phyloP scores from a whole-genome alignment of 2,113 vertebrate genomes.

The Gadus macrocephalus region DNA sequence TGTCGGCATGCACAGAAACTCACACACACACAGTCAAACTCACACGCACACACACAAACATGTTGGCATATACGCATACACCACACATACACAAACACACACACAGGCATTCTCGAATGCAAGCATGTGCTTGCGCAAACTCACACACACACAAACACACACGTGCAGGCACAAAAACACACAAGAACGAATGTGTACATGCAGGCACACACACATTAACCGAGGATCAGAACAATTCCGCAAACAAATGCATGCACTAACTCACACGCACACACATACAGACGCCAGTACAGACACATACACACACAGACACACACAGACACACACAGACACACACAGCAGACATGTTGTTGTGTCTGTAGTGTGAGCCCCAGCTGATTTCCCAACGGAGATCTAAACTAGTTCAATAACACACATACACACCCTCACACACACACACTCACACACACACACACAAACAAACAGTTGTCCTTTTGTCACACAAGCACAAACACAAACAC shows the following conservation, averaged over 20 bases:
- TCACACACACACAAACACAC: conserved; percentile 9
- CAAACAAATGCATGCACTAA: conserved; percentile 21
- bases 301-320: not conserved
- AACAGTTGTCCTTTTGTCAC: no score
- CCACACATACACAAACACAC: conserved; percentile 16
- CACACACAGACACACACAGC: not conserved
- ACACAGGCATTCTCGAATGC: conserved; percentile 11
- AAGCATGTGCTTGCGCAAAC: conserved; percentile 13
- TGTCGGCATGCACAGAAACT: not conserved
- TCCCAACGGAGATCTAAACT: conserved; percentile 71
- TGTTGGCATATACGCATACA: conserved; percentile 3
- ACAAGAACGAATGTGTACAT: conserved; percentile 8
- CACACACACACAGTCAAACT: not conserved
- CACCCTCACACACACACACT: no score
- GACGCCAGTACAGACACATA: not conserved
- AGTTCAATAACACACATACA: conserved; percentile 60
- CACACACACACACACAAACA: not conserved
- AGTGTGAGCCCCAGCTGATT: conserved; percentile 63
- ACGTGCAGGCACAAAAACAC: not conserved
- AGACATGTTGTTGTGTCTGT: conserved; percentile 39
- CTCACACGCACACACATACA: not conserved
- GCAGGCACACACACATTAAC: conserved; percentile 7
- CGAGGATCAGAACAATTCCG: not conserved
- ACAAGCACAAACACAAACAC: no score
- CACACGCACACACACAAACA: conserved; percentile 6